phyloP scores from a whole-genome alignment of 2,797 vertebrate species.

The Cryptoprocta ferox region DNA sequence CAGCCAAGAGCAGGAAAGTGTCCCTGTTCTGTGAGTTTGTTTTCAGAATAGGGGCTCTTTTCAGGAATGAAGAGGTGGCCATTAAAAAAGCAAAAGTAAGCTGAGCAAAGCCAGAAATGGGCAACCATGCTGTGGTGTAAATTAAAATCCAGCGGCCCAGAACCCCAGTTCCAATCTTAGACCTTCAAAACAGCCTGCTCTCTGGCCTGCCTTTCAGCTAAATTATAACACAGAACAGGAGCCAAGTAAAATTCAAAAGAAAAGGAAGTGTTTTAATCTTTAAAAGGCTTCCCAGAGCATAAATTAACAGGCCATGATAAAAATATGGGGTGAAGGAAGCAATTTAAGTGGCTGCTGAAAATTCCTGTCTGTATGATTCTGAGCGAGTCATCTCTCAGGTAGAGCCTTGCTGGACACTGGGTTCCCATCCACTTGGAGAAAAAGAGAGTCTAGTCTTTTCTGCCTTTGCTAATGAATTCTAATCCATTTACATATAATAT shows the following conservation, averaged over 20 bases:
- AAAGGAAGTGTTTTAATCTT: not conserved
- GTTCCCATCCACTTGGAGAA: not conserved
- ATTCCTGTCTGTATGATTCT: not conserved
- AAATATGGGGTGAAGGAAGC: not conserved
- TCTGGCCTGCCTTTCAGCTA: not conserved
- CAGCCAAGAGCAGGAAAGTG: not conserved
- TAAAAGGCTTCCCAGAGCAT: not conserved
- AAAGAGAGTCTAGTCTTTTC: not conserved
- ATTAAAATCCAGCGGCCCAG: not conserved
- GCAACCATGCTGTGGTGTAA: not conserved
- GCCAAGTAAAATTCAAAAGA: not conserved
- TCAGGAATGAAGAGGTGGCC: not conserved
- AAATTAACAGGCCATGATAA: not conserved
- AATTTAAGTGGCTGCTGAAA: not conserved
- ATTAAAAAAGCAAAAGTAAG: not conserved
- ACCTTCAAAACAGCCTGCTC: not conserved
- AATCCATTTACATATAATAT: conserved; percentile 8
- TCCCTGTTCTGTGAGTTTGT: not conserved
- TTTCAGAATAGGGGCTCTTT: not conserved
- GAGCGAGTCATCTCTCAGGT: not conserved
- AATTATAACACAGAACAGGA: not conserved
- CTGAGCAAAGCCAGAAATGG: not conserved
- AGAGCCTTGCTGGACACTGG: not conserved
- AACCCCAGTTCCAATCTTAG: not conserved
- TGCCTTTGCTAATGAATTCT: not conserved